Evolutionary conservation across 2,797 vertebrate species (phyloP).

Genomic region (Otolemur crassicaudatus): DNA sequence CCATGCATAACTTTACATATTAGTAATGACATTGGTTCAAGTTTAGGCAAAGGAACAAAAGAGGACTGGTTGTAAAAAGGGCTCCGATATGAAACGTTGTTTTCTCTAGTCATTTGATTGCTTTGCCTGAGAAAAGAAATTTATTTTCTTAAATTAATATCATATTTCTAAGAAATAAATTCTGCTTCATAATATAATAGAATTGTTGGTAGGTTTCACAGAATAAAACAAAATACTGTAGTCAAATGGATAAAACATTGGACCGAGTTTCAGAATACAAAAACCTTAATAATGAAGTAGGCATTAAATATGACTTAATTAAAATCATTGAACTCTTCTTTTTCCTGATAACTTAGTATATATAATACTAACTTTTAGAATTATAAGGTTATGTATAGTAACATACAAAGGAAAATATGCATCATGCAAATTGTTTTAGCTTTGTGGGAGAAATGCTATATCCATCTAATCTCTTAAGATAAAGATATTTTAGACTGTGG

Average conservation of each 20-base stretch:
- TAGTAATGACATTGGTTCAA: conserved; percentile 68
- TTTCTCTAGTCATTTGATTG: conserved; percentile 61
- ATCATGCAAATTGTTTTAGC: not conserved
- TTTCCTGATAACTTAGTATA: not conserved
- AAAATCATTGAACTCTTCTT: conserved; percentile 13
- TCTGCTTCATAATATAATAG: not conserved
- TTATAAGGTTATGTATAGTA: not conserved
- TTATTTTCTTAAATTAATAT: conserved; percentile 72
- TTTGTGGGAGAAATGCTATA: not conserved
- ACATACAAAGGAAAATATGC: not conserved
- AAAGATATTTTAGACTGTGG: not conserved
- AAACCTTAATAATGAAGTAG: not conserved
- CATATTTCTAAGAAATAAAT: conserved; percentile 63
- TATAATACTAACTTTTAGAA: not conserved
- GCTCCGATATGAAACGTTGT: conserved; percentile 64
- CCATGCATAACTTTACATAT: conserved; percentile 65
- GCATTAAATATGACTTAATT: not conserved
- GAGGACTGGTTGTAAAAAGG: conserved; percentile 31
- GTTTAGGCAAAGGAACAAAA: conserved; percentile 70
- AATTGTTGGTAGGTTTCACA: conserved; percentile 56
- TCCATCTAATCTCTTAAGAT: not conserved
- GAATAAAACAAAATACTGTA: conserved; percentile 52
- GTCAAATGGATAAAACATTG: conserved; percentile 1
- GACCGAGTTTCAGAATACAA: not conserved
- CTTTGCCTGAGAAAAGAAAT: conserved; percentile 24